Evolutionary conservation across 2,113 vertebrate genomes (phyloP), one percentile per base, ranked within the genome.

Genomic region (Ophthalmolycus amberensis): DNA sequence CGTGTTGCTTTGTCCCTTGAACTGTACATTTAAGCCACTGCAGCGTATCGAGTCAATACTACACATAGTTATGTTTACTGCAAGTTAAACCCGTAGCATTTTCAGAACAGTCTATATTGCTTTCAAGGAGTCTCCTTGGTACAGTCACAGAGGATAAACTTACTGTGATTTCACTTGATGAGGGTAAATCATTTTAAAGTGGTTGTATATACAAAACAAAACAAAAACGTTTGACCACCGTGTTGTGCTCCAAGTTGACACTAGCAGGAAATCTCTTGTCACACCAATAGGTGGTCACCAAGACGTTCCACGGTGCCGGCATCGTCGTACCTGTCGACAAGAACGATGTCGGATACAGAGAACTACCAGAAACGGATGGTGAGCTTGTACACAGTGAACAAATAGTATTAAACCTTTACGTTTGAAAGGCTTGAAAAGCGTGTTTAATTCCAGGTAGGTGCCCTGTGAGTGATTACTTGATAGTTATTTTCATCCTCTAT

Each of bases 291-390:
- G 97, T 98, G 11, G 98, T 98, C 76, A 96, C 97, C 63, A 99
- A 97, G 94, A 97, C 97, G 0, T 99, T 99, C 92, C 97, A 99
- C 29, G 93, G 97, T 66, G 97, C 96, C 29, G 98, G 98, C 42
- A 94, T 99, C 20, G 96, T 99, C 37, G 98, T 99, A 77, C 97
- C 97, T 50, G 95, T 99, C 10, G 97, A 99, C 93, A 98, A 97
- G 93, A 98, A 98, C 75, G 96, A 97, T 83, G 98, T 99, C 8
- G 98, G 98, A 62, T 99, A 99, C 91, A 95, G 98, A 95, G 97
- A 99, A 88, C 96, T 99, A 67, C 97, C 98, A 22, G 97, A 99
- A 93, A 96, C 97, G 40, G 96, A 99, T 63, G 96, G 98, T 99
- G 94, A 92, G 88, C 14, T 29, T 7, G 32, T n/a, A 11, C 1